A percentile compares a stretch with the other conserved stretches of the same genome.
phyloP scores from a whole-genome alignment of 2,113 vertebrate species.

The Dasyurus viverrinus region DNA sequence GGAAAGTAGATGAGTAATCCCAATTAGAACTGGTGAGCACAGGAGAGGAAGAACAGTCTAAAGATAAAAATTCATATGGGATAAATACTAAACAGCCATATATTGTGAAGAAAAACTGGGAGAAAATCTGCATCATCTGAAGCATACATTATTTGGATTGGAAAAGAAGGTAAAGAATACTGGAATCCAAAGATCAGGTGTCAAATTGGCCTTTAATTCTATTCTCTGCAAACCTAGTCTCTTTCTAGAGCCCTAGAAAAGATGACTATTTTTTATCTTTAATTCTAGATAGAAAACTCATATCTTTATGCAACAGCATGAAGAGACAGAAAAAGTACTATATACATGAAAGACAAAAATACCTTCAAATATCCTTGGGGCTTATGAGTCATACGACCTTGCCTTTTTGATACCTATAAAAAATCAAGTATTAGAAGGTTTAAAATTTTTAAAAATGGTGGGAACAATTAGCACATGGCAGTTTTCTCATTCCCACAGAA shows the following conservation, averaged over 20 bases:
- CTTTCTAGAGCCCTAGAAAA: background rate
- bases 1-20: conserved; percentile 3
- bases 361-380: background rate
- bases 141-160: background rate
- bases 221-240: background rate
- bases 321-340: background rate
- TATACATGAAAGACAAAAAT: conserved; percentile 20
- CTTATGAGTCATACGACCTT: conserved; percentile 31
- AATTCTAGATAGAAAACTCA: background rate
- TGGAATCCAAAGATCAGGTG: background rate
- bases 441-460: background rate
- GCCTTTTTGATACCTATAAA: conserved; percentile 12
- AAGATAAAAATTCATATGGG: background rate
- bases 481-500: conserved; percentile 17
- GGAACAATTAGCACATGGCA: background rate
- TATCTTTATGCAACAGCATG: background rate
- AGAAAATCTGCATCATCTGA: background rate
- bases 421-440: background rate
- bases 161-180: background rate
- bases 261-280: conserved; percentile 26
- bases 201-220: background rate
- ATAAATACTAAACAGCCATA: background rate
- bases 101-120: background rate
- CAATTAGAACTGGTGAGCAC: background rate
- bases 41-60: background rate